Conservation (phyloP, 2,113 vertebrate genomes). For the Hypanus sabinus region DNA sequence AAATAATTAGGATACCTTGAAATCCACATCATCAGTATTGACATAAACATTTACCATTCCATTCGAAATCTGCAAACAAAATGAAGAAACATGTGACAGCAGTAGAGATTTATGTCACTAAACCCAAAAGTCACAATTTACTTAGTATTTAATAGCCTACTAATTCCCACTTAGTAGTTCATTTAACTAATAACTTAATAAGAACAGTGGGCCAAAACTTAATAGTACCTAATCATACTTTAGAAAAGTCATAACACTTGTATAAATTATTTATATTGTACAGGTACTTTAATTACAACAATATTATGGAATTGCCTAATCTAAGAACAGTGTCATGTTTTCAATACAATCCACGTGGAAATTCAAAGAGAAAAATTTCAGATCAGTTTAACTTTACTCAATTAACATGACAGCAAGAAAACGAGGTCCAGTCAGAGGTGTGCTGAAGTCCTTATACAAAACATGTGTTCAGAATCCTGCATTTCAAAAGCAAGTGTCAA, state of each 20-base stretch:
- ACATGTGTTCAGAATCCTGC: background rate
- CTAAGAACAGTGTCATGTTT: background rate
- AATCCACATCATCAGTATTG: constrained; percentile 26
- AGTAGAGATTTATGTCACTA: background rate
- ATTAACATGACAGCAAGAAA: background rate
- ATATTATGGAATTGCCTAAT: background rate
- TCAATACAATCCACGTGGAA: background rate
- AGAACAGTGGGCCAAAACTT: background rate
- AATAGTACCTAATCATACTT: background rate
- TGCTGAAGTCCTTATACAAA: background rate
- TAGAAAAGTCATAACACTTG: background rate
- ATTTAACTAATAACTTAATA: background rate
- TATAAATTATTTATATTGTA: background rate
- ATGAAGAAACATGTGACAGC: background rate
- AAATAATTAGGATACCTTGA: constrained; percentile 10
- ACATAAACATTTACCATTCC: background rate
- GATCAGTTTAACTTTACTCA: background rate
- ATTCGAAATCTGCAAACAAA: constrained; percentile 11
- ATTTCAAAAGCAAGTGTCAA: background rate
- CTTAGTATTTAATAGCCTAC: background rate
- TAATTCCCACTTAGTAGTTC: background rate
- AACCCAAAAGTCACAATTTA: background rate
- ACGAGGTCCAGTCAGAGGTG: background rate
- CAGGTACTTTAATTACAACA: background rate
- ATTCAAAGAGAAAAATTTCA: background rate